Conservation (phyloP, 37 sponge, comb jelly and placozoan species). For the Diacarnus erythraeanus region DNA sequence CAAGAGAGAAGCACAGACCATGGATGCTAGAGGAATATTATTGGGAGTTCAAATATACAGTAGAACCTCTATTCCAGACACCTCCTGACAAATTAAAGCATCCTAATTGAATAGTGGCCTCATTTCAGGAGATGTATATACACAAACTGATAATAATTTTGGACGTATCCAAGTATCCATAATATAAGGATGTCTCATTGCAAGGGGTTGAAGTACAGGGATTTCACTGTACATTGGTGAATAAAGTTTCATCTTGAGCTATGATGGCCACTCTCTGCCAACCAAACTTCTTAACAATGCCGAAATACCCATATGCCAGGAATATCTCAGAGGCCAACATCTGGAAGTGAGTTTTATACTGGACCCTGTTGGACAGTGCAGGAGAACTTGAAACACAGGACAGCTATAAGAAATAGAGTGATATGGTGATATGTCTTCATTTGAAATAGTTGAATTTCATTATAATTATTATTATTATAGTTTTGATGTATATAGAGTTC, state of each 20-base stretch:
- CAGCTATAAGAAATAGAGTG: too few species aligned
- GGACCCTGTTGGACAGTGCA: too few species aligned
- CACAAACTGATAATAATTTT: not conserved
- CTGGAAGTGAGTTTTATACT: conserved; percentile 23
- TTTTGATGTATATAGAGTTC: too few species aligned
- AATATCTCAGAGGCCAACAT: conserved; percentile 11
- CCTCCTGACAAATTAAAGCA: too few species aligned
- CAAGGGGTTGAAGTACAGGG: not conserved
- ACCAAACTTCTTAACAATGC: conserved; percentile 19
- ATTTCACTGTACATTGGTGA: conserved; percentile 22
- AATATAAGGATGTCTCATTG: not conserved
- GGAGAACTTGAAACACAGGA: too few species aligned
- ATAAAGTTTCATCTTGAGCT: conserved; percentile 44
- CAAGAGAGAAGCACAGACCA: too few species aligned
- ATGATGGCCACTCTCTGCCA: conserved; percentile 46
- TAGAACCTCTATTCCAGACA: too few species aligned
- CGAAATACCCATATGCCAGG: conserved; percentile 22
- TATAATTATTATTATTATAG: too few species aligned
- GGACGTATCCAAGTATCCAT: not conserved
- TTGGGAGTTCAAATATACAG: too few species aligned
- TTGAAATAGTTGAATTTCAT: too few species aligned
- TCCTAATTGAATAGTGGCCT: not conserved
- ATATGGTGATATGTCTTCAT: too few species aligned
- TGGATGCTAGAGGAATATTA: too few species aligned
- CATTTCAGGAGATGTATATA: not conserved